phyloP scores from a whole-genome alignment of 2,888 invertebrate species.

The Drosophila macrospina region DNA sequence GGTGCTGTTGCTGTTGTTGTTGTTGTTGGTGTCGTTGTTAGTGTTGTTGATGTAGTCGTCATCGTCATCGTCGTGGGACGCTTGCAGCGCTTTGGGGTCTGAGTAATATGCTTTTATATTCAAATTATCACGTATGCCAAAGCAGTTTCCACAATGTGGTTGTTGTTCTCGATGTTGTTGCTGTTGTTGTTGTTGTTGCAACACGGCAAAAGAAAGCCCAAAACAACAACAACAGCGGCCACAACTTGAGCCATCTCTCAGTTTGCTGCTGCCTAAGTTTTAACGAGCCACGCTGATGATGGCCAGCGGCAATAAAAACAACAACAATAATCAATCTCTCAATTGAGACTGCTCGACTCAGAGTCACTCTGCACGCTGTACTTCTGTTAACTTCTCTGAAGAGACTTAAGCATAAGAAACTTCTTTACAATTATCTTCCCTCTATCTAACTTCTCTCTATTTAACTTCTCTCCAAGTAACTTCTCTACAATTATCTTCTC shows the following conservation, averaged over 20 bases:
- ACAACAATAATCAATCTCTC: slow-evolving; percentile 1
- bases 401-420: too few relatives aligned
- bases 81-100: slow-evolving; percentile 33
- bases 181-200: slow-evolving; percentile 13
- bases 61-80: slow-evolving; percentile 64
- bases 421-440: too few relatives aligned
- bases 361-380: not conserved
- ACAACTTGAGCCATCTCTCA: slow-evolving; percentile 6
- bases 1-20: slow-evolving; percentile 13
- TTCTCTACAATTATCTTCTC: too few relatives aligned
- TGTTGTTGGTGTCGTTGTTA: slow-evolving; percentile 22
- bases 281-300: slow-evolving; percentile 70
- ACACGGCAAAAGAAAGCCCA: slow-evolving; percentile 35
- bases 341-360: not conserved
- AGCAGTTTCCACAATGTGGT: slow-evolving; percentile 45
- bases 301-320: slow-evolving; percentile 56
- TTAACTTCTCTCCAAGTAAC: too few relatives aligned
- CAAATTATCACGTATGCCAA: slow-evolving; percentile 76
- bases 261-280: slow-evolving; percentile 43
- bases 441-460: too few relatives aligned
- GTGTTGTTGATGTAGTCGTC: slow-evolving; percentile 32
- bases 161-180: not conserved
- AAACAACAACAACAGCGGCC: slow-evolving; percentile 32
- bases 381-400: too few relatives aligned
- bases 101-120: slow-evolving; percentile 76